A percentile compares a stretch with the other conserved stretches of the same genome.
Conservation (phyloP, 64 coral and sea anemone genomes). For the Anthopleura sola region DNA sequence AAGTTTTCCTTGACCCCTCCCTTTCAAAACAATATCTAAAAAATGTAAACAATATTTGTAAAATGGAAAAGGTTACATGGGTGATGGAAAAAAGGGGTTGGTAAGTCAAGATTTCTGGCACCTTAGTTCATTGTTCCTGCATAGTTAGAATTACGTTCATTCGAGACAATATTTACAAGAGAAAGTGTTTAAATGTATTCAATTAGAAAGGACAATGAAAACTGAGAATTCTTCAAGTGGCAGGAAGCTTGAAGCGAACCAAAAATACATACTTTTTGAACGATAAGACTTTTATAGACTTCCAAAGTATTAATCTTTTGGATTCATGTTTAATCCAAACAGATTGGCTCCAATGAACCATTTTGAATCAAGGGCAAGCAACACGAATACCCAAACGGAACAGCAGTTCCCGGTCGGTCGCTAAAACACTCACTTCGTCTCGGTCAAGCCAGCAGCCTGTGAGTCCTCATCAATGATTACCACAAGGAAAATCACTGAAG, state of each 20-base stretch:
- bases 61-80: constrained; percentile 10
- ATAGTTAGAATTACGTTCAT: constrained; percentile 10
- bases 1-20: background rate
- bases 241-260: constrained; percentile 11
- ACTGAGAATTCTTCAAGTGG: constrained; percentile 6
- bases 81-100: background rate
- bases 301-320: background rate
- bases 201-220: constrained; percentile 7
- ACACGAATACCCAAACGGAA: background rate
- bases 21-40: constrained; percentile 7
- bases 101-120: constrained; percentile 6
- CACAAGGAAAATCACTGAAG: no score
- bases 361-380: background rate
- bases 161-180: background rate
- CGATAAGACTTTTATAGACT: constrained; percentile 10
- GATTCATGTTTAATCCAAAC: background rate
- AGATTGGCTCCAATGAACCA: background rate
- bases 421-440: background rate
- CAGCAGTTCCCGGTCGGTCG: background rate
- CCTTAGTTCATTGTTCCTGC: background rate
- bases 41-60: background rate
- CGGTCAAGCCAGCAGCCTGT: no score
- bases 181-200: constrained; percentile 12
- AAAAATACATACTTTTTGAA: constrained; percentile 7
- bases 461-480: no score